phyloP scores from a whole-genome alignment of 53 echinoderm and acorn worm genomes.

The Apostichopus leukothele region DNA sequence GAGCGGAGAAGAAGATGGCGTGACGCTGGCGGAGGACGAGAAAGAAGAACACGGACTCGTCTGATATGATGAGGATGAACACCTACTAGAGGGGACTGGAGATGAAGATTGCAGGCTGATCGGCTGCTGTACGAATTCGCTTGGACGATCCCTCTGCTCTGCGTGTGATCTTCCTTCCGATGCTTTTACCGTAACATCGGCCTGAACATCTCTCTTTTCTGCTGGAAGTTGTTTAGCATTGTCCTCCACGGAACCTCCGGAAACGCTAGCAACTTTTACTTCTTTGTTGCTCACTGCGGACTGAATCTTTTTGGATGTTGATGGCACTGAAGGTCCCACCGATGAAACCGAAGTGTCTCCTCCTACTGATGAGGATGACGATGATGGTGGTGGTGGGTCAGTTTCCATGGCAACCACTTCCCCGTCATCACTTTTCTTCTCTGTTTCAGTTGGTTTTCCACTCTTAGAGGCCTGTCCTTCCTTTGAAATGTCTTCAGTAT shows the following conservation, averaged over 20 bases:
- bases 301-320: not conserved
- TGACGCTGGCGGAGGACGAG: not conserved
- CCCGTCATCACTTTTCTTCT: not conserved
- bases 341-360: not conserved
- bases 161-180: not conserved
- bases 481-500: not conserved
- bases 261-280: not conserved
- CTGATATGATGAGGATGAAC: not conserved
- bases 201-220: not conserved
- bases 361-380: no score
- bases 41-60: conserved; percentile 19
- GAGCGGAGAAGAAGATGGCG: not conserved
- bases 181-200: no score
- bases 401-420: not conserved
- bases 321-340: not conserved
- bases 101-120: conserved; percentile 4
- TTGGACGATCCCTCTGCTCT: not conserved
- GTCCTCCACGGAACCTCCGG: not conserved
- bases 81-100: not conserved
- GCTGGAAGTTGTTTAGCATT: not conserved
- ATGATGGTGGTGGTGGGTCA: not conserved
- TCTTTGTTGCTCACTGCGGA: not conserved
- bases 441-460: not conserved
- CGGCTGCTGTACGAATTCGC: not conserved
- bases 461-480: not conserved